Conservation (phyloP, 2,888 invertebrate genomes). For the Apomyelois bistriatella region DNA sequence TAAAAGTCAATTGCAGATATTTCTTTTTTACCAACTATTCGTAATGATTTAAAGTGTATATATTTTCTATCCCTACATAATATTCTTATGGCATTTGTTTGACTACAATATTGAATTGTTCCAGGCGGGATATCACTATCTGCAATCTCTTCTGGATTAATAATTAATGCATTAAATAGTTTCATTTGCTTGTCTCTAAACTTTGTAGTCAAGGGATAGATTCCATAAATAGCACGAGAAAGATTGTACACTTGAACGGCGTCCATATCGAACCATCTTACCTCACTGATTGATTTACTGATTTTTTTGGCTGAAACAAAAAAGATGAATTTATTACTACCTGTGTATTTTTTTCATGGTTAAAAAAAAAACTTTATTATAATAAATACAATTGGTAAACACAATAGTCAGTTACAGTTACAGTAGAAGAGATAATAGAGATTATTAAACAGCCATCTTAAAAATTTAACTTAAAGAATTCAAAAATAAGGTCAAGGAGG, state of each 20-base stretch:
- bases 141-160: conserved; percentile 33
- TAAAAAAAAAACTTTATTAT: no score
- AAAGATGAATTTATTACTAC: conserved; percentile 13
- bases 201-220: conserved; percentile 81
- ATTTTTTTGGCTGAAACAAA: conserved; percentile 86
- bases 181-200: conserved; percentile 82
- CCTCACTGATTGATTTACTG: conserved; percentile 76
- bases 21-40: conserved; percentile 83
- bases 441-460: no score
- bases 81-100: conserved; percentile 80
- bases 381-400: no score
- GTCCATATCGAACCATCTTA: conserved; percentile 84
- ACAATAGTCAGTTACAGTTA: no score
- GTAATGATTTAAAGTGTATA: conserved; percentile 83
- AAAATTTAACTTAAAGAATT: no score
- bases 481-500: no score
- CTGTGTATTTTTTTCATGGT: no score
- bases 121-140: conserved; percentile 69
- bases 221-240: conserved; percentile 83
- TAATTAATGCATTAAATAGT: conserved; percentile 78
- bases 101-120: conserved; percentile 79
- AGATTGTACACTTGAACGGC: conserved; percentile 84
- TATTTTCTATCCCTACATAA: conserved; percentile 83
- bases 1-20: conserved; percentile 91
- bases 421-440: no score